These are phyloP conservation scores for Rhombomys opimus DNA, from an alignment of 2,113 vertebrate genomes.

Conservation along the genomic window DNA sequence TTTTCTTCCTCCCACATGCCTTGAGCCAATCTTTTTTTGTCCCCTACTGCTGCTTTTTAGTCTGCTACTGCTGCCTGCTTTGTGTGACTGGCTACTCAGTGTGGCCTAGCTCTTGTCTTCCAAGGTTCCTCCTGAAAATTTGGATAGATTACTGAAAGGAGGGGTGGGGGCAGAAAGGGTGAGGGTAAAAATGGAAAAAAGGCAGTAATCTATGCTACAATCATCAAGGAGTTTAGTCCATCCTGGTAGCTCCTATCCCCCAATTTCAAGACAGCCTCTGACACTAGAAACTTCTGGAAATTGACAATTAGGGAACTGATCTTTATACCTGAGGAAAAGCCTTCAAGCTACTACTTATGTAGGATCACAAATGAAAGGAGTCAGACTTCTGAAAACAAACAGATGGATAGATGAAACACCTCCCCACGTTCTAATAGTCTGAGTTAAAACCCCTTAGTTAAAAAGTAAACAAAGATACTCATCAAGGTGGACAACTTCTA, in stretches of 20 bases:
- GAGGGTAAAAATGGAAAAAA: not conserved
- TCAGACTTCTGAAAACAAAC: constrained; percentile 76
- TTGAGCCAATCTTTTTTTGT: not conserved
- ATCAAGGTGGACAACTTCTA: constrained; percentile 70
- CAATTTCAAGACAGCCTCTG: constrained; percentile 26
- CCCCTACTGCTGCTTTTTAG: not conserved
- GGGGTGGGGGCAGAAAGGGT: not conserved
- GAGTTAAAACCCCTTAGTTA: constrained; percentile 76
- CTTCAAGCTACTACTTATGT: constrained; percentile 69
- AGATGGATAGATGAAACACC: constrained; percentile 75
- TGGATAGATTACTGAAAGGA: not conserved
- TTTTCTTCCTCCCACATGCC: not conserved
- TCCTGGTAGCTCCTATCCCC: not conserved
- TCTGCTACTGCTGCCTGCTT: constrained; percentile 11
- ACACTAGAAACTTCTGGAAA: constrained; percentile 51
- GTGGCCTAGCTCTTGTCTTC: not conserved
- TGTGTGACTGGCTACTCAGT: not conserved
- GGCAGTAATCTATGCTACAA: not conserved
- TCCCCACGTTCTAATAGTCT: constrained; percentile 68
- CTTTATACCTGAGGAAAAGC: constrained; percentile 52
- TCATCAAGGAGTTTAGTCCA: not conserved
- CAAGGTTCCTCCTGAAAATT: constrained; percentile 10
- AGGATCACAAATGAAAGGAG: constrained; percentile 74
- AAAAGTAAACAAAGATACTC: constrained; percentile 78
- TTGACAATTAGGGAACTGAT: constrained; percentile 63